Evolutionary conservation across 2,113 vertebrate species (phyloP).

Genomic region (Hydropotes inermis): DNA sequence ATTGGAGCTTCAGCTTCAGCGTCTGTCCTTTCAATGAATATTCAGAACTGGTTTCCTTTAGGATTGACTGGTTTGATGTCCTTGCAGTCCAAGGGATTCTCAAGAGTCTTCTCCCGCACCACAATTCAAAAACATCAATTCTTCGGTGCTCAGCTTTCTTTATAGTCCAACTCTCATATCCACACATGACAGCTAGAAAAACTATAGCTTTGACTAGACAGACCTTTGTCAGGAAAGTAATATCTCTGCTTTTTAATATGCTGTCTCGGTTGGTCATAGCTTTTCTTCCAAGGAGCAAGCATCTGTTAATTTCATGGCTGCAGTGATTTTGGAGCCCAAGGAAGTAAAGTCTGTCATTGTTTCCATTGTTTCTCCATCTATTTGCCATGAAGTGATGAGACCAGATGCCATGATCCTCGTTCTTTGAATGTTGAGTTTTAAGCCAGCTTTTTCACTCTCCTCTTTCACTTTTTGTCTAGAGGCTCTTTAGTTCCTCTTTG

Average conservation of each 20-base stretch:
- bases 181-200: not conserved
- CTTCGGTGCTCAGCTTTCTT: not conserved
- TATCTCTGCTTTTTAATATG: not conserved
- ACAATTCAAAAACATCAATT: not conserved
- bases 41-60: not conserved
- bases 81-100: not conserved
- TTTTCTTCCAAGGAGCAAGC: not conserved
- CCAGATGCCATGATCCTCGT: not conserved
- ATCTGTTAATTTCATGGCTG: not conserved
- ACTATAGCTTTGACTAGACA: not conserved
- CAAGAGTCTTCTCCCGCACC: not conserved
- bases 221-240: not conserved
- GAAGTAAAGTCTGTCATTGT: not conserved
- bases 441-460: not conserved
- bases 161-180: not conserved
- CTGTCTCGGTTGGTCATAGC: not conserved
- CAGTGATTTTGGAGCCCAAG: not conserved
- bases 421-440: not conserved
- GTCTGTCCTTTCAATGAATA: not conserved
- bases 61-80: not conserved
- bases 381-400: not conserved
- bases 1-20: not conserved
- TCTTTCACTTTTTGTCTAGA: not conserved
- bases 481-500: not conserved
- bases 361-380: not conserved